These are phyloP conservation scores for Campoplex capitator DNA, from an alignment of 2,888 invertebrate genomes.

Conservation along the genomic window DNA sequence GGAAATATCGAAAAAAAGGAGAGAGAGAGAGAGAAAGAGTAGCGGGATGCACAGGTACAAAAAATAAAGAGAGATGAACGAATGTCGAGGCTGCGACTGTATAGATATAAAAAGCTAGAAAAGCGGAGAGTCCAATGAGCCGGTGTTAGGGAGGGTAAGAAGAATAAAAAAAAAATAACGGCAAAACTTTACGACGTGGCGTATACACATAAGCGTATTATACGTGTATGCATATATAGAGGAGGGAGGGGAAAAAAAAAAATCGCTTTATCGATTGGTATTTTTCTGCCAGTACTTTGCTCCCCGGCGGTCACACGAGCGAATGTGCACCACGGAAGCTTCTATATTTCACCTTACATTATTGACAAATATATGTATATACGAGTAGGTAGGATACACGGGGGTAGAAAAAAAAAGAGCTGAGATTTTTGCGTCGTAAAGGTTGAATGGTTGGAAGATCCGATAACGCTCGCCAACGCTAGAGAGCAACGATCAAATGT, in stretches of 20 bases:
- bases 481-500: slow-evolving; percentile 37
- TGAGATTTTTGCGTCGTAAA: slow-evolving; percentile 64
- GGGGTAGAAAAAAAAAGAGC: slow-evolving; percentile 32
- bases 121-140: slow-evolving; percentile 43
- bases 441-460: slow-evolving; percentile 57
- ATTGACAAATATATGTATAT: slow-evolving; percentile 33
- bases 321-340: slow-evolving; percentile 35
- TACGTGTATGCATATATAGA: slow-evolving; percentile 7
- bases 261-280: slow-evolving; percentile 67
- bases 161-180: slow-evolving; percentile 47
- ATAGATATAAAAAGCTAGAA: background rate
- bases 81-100: slow-evolving; percentile 28
- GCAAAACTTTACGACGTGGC: slow-evolving; percentile 60
- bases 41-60: slow-evolving; percentile 6
- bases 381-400: slow-evolving; percentile 7
- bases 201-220: slow-evolving; percentile 15
- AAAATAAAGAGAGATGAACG: background rate
- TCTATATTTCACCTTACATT: slow-evolving; percentile 37
- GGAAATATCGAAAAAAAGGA: slow-evolving; percentile 39
- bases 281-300: slow-evolving; percentile 37
- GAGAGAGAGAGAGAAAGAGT: too few relatives aligned
- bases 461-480: slow-evolving; percentile 58
- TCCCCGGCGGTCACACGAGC: slow-evolving; percentile 3
- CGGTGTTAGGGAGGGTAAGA: background rate
- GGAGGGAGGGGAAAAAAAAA: slow-evolving; percentile 47